phyloP scores from a whole-genome alignment of 2,888 invertebrate genomes.

The Patella pellucida region DNA sequence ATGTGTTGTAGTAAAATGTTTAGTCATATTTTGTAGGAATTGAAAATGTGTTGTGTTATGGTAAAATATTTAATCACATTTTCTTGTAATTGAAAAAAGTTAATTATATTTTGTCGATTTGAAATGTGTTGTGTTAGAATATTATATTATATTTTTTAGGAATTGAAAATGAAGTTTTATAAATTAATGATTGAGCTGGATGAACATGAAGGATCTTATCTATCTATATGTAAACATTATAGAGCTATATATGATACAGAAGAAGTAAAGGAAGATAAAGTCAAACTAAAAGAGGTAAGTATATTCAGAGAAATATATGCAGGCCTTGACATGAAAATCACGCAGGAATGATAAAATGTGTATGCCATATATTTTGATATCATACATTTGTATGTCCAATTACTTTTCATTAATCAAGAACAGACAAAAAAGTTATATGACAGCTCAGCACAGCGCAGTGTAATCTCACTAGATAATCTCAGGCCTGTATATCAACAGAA shows the following conservation, averaged over 20 bases:
- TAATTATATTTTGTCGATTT: not conserved
- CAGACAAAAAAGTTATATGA: too few relatives aligned
- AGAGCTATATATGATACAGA: constrained; percentile 89
- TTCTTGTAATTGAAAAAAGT: not conserved
- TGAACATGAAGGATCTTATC: constrained; percentile 91
- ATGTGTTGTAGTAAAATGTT: not conserved
- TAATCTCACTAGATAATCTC: too few relatives aligned
- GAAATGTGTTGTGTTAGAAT: too few relatives aligned
- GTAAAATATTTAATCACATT: not conserved
- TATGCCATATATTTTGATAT: too few relatives aligned
- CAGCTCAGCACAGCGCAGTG: too few relatives aligned
- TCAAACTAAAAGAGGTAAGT: constrained; percentile 75
- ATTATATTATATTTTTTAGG: constrained; percentile 66
- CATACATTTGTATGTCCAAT: too few relatives aligned
- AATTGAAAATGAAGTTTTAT: constrained; percentile 81
- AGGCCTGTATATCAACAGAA: too few relatives aligned
- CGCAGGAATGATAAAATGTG: too few relatives aligned
- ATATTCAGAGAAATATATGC: not conserved
- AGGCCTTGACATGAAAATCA: too few relatives aligned
- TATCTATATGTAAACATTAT: constrained; percentile 96
- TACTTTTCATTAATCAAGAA: too few relatives aligned
- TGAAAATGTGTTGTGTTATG: constrained; percentile 74
- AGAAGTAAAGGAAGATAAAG: constrained; percentile 78
- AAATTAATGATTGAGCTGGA: constrained; percentile 94
- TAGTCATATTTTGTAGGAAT: constrained; percentile 70